Base-by-base conservation (phyloP, 1,140 invertebrate species). In the Neotoxoptera formosana region DNA sequence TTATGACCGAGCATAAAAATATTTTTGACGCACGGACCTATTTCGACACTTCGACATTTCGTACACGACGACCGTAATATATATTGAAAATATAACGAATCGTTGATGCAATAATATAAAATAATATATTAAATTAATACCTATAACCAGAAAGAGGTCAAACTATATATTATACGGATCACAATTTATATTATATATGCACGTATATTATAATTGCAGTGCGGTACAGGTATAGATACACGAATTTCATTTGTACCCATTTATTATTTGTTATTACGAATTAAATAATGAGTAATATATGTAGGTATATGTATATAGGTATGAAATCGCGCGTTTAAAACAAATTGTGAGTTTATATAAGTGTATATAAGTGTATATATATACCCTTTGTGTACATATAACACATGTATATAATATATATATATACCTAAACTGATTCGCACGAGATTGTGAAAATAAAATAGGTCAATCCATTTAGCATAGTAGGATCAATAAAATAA, bases 401-500 rank as follows among this genome's bases (percentile, higher is more conserved):
- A 41, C n/a, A 67, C 34, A 30, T 8, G n/a, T 34, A 48, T 9
- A 41, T 83, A 34, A 36, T n/a, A 47, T 88, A 23, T 53, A 17
- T 45, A 41, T 11, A 25, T 45, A 84, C 9, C 21, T 25, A 90
- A 67, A n/a, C 53, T 25, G 53, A 90, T 90, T 30, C 36, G 25
- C 36, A 14, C 0, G 89, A 60, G 89, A 90, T 90, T 67, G 89
- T 67, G 56, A 90, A 67, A 60, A 90, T 90, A 60, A 90, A 60
- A 90, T 90, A 67, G 89, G 56, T 67, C 89, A 41, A 47, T 89
- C 17, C 20, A 34, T 53, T 56, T 36, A 36, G 8, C 17, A 48
- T 87, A 84, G 11, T 34, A 21, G 88, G 88, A 89, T 89, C n/a
- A 56, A 41, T 56, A 36, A 45, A 48, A 67, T 7, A 56, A 41